These are phyloP conservation scores for Lethrus apterus DNA, from an alignment of 1,140 invertebrate species.

Conservation along the genomic window DNA sequence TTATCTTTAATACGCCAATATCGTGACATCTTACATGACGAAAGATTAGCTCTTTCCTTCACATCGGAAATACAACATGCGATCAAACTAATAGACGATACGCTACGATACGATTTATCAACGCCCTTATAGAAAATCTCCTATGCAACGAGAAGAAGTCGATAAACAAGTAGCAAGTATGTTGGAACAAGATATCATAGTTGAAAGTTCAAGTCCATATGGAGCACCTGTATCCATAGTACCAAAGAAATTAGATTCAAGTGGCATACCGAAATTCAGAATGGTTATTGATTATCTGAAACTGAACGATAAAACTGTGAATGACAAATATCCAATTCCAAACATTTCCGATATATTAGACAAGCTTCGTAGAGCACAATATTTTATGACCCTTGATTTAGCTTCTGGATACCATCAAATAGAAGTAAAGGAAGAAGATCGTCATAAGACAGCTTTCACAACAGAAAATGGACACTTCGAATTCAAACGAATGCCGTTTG, in stretches of 20 bases:
- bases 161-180: no score
- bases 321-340: neutral
- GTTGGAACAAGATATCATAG: no score
- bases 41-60: no score
- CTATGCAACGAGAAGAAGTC: no score
- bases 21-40: no score
- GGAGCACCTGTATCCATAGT: neutral
- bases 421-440: neutral
- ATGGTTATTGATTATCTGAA: neutral
- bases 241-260: neutral
- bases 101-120: no score
- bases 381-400: neutral
- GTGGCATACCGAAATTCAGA: neutral
- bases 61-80: no score
- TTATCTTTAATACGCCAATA: no score
- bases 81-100: no score
- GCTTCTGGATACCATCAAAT: conserved; percentile 2
- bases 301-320: neutral
- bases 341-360: conserved; percentile 1
- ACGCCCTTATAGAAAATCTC: no score
- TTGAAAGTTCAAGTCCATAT: no score
- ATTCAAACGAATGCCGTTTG: neutral
- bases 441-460: neutral
- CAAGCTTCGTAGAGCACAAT: neutral
- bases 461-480: neutral